phyloP scores from a whole-genome alignment of 2,797 vertebrate species.

The Iguana delicatissima region DNA sequence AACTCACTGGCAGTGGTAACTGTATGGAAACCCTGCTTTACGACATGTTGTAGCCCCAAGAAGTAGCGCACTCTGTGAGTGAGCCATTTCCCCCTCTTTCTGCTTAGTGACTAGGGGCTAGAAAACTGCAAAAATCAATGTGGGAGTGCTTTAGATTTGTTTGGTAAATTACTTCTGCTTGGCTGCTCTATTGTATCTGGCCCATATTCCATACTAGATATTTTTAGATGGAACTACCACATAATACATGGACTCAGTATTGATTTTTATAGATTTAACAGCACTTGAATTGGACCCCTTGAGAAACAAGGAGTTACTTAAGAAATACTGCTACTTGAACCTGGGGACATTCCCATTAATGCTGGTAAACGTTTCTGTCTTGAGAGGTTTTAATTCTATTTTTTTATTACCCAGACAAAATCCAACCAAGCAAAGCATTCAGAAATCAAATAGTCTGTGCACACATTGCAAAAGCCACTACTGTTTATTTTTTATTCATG shows the following conservation, averaged over 20 bases:
- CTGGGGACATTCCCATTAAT: slow-evolving; percentile 49
- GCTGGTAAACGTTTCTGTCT: slow-evolving; percentile 54
- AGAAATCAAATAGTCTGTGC: slow-evolving; percentile 17
- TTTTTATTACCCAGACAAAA: slow-evolving; percentile 49
- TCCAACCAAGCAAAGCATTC: slow-evolving; percentile 25
- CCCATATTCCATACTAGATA: slow-evolving; percentile 89
- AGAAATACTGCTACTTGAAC: slow-evolving; percentile 66
- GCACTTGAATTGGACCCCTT: slow-evolving; percentile 78
- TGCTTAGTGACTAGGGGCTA: slow-evolving; percentile 91
- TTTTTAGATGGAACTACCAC: slow-evolving; percentile 89
- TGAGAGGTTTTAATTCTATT: slow-evolving; percentile 44
- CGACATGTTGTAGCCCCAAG: slow-evolving; percentile 88
- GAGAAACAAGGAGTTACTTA: slow-evolving; percentile 73
- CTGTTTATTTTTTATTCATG: background rate
- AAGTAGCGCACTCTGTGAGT: slow-evolving; percentile 89
- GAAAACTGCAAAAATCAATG: slow-evolving; percentile 94
- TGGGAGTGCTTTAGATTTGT: slow-evolving; percentile 86
- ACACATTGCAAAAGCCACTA: background rate
- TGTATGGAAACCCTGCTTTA: slow-evolving; percentile 84
- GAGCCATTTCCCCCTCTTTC: slow-evolving; percentile 80
- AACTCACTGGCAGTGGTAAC: slow-evolving; percentile 81
- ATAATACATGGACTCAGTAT: slow-evolving; percentile 88
- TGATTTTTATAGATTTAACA: slow-evolving; percentile 93
- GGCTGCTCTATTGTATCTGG: slow-evolving; percentile 90
- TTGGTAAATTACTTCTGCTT: slow-evolving; percentile 92